Conservation (phyloP, 1,140 invertebrate species). For the Eupeodes corollae region DNA sequence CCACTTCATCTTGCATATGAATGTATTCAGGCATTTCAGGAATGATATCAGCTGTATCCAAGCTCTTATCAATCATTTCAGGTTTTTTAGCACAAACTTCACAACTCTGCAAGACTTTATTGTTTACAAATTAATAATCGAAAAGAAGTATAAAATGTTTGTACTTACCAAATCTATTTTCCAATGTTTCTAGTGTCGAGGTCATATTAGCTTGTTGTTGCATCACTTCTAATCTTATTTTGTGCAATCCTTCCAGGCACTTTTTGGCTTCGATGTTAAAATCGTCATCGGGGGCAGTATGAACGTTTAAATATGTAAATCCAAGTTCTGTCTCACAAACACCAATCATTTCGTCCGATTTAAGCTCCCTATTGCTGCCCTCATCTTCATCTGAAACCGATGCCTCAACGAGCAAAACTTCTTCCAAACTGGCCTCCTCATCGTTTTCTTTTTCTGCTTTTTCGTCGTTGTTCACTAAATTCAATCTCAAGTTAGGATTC, state of each 20-base stretch:
- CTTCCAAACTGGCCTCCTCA: conserved; percentile 56
- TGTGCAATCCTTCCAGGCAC: conserved; percentile 50
- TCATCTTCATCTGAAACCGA: not conserved
- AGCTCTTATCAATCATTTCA: too few relatives aligned
- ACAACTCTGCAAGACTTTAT: too few relatives aligned
- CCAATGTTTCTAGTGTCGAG: conserved; percentile 31
- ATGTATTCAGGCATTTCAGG: too few relatives aligned
- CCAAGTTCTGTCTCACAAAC: conserved; percentile 46
- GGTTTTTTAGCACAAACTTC: too few relatives aligned
- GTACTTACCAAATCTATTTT: conserved; percentile 19
- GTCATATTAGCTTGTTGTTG: conserved; percentile 54
- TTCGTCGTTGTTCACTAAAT: conserved; percentile 40
- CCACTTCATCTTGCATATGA: too few relatives aligned
- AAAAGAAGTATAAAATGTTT: too few relatives aligned
- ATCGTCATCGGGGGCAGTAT: conserved; percentile 39
- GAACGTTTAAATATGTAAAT: conserved; percentile 51
- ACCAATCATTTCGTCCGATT: conserved; percentile 53
- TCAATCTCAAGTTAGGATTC: conserved; percentile 39
- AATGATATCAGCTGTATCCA: too few relatives aligned
- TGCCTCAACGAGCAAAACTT: conserved; percentile 51
- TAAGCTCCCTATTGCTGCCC: conserved; percentile 41
- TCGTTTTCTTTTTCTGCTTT: conserved; percentile 17
- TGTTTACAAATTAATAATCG: too few relatives aligned
- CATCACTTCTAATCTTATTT: conserved; percentile 49
- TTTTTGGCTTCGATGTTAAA: conserved; percentile 51